Conservation (phyloP, 2,888 invertebrate genomes). For the Lochmaea capreae region DNA sequence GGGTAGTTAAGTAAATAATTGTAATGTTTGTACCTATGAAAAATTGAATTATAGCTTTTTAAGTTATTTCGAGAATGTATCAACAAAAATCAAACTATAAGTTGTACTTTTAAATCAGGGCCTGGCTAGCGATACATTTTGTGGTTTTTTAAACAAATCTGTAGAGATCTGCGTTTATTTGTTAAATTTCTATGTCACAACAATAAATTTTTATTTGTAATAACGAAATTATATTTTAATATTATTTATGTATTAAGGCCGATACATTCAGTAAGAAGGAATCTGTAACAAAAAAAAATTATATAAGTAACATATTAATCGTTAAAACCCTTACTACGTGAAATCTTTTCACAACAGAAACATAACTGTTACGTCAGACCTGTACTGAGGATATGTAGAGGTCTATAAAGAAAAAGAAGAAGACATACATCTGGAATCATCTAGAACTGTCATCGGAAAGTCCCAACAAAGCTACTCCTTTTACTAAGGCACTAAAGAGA, state of each 20-base stretch:
- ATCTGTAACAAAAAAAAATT: constrained; percentile 61
- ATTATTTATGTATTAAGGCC: constrained; percentile 66
- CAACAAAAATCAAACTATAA: constrained; percentile 64
- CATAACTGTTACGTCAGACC: too few species aligned
- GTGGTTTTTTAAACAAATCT: constrained; percentile 59
- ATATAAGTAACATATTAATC: background rate
- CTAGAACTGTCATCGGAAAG: too few species aligned
- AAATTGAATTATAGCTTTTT: background rate
- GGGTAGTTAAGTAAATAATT: too few species aligned
- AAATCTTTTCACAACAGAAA: too few species aligned
- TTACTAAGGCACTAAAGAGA: too few species aligned
- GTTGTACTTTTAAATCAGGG: constrained; percentile 68
- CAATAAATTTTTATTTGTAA: constrained; percentile 64
- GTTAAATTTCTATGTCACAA: constrained; percentile 64
- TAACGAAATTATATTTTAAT: constrained; percentile 63
- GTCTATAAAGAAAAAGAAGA: too few species aligned
- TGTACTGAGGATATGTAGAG: too few species aligned
- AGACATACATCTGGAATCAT: too few species aligned
- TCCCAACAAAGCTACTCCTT: too few species aligned
- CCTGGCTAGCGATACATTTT: constrained; percentile 60
- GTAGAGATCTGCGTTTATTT: constrained; percentile 57
- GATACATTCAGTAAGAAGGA: constrained; percentile 67
- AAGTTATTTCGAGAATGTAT: constrained; percentile 14
- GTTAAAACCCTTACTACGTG: too few species aligned
- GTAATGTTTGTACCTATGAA: too few species aligned